These are phyloP conservation scores for Teleogryllus occipitalis DNA, from an alignment of 1,140 invertebrate species.

Conservation along the genomic window DNA sequence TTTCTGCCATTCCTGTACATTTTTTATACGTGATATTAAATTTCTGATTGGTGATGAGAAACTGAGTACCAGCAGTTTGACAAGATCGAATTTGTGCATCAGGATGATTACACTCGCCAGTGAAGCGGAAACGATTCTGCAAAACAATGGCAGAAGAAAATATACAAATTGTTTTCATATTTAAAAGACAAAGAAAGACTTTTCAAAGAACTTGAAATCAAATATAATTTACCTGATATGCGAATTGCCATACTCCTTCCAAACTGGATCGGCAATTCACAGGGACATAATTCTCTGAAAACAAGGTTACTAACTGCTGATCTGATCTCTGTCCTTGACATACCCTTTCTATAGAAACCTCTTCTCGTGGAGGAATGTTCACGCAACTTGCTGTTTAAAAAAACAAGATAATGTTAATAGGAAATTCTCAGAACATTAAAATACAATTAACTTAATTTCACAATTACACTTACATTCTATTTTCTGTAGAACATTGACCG, in stretches of 20 bases:
- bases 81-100: constrained; percentile 88
- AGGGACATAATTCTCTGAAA: constrained; percentile 82
- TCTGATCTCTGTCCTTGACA: constrained; percentile 63
- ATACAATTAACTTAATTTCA: constrained; percentile 1
- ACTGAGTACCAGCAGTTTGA: constrained; percentile 90
- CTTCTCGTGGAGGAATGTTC: constrained; percentile 47
- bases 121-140: constrained; percentile 76
- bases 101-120: constrained; percentile 78
- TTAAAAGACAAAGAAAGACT: not conserved
- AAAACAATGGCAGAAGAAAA: constrained; percentile 24
- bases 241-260: constrained; percentile 92
- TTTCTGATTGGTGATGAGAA: constrained; percentile 93
- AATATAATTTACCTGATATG: constrained; percentile 58
- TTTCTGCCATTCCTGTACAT: constrained; percentile 75
- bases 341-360: constrained; percentile 65
- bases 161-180: not conserved
- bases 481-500: constrained; percentile 84
- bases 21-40: constrained; percentile 91
- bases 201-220: not conserved
- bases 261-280: constrained; percentile 87
- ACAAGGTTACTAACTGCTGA: constrained; percentile 76
- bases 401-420: constrained; percentile 23
- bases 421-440: not conserved
- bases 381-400: constrained; percentile 59
- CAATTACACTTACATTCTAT: constrained; percentile 57